Evolutionary conservation across 2,113 vertebrate species (phyloP), one percentile per base, ranked within the genome.

Genomic region (Tychaedon coryphoeus): DNA sequence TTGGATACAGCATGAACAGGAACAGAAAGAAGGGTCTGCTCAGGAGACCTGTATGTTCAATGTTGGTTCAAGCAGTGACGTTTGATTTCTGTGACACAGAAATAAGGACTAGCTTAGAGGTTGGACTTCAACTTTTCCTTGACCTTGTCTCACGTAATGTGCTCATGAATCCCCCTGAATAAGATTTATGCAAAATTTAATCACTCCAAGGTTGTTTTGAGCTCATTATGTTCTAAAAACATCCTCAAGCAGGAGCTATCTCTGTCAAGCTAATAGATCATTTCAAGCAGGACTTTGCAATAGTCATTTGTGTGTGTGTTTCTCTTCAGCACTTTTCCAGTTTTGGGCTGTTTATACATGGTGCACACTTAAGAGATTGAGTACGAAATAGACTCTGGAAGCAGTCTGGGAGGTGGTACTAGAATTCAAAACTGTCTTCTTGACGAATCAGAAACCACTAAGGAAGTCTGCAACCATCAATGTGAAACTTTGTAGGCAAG

Each of bases 141-240:
- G 50, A 62, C 61, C 25, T 58, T 91, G 36, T 61, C 62, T 75
- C 36, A 69, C 3, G 2, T 19, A 22, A 70, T 57, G 7, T 56
- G 23, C 29, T 91, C 0, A 0, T 66, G 38, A 85, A 42, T 14
- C 50, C 5, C 13, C 17, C 8, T 23, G 8, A 70, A 75, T 18
- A 86, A 86, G 13, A 64, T 58, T 60, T 64, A 33, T 47, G 14
- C 56, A 19, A 61, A 72, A 88, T 53, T 26, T 38, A 67, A 69
- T 60, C 25, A 31, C 12, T 47, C 11, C 29, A 60, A 79, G 4
- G 12, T 45, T 54, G 12, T 61, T 66, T 33, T 42, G 70, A 90
- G 53, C 19, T 58, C 28, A 15, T 3, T 7, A 25, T 62, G 5
- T 66, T 91, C 75, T 61, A 42, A 90, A 94, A 23, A 17, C 51